Evolutionary conservation across 92 coral and sea anemone genomes (phyloP).

Genomic region (Paramuricea clavata): DNA sequence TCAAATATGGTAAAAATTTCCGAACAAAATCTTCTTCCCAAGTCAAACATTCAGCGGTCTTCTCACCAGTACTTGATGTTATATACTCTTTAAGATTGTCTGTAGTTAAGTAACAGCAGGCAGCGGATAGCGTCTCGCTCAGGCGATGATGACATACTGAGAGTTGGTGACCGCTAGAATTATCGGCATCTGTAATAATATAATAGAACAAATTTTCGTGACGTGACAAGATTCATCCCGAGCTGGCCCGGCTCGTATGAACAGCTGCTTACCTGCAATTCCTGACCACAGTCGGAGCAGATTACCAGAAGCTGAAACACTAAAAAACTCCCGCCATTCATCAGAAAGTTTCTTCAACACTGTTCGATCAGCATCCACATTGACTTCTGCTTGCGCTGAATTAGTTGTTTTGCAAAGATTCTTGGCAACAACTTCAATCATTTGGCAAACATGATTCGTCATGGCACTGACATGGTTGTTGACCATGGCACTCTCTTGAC

Average conservation of each 20-base stretch:
- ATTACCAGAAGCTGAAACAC: conserved; percentile 68
- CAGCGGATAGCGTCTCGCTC: conserved; percentile 30
- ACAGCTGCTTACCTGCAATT: conserved; percentile 71
- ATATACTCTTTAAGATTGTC: conserved; percentile 25
- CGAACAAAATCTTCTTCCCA: conserved; percentile 77
- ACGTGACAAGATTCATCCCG: neutral
- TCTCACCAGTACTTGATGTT: conserved; percentile 31
- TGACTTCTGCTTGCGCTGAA: neutral
- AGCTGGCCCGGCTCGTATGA: too few species aligned
- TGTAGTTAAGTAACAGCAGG: conserved; percentile 6
- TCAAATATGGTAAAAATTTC: conserved; percentile 72
- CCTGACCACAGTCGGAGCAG: conserved; percentile 72
- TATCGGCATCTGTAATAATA: conserved; percentile 17
- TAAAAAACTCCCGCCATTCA: conserved; percentile 96
- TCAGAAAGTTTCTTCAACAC: conserved; percentile 58
- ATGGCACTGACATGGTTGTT: conserved; percentile 14
- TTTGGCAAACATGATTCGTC: conserved; percentile 42
- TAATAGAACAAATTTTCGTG: neutral
- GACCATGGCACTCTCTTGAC: neutral
- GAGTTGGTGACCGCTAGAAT: conserved; percentile 27
- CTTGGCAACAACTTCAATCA: conserved; percentile 6
- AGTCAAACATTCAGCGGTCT: conserved; percentile 51
- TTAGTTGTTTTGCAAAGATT: neutral
- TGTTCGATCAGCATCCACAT: neutral
- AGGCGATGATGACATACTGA: conserved; percentile 37